Percentiles rank a stretch among this genome's conserved stretches.
These are phyloP conservation scores for Lycaon pictus DNA, from an alignment of 2,113 vertebrate genomes.

Conservation along the genomic window DNA sequence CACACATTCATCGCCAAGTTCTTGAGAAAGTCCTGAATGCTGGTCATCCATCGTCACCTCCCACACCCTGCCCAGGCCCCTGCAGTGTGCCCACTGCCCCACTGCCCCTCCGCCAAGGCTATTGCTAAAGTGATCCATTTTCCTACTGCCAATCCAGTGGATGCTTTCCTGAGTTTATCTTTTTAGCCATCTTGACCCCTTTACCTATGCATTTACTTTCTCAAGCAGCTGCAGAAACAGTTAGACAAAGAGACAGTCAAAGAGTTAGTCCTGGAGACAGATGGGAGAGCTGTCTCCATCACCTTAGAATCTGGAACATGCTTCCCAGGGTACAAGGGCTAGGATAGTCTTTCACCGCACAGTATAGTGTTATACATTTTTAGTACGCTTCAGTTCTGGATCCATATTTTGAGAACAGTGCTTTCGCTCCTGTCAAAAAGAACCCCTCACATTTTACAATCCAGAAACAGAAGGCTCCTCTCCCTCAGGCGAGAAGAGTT, in stretches of 20 bases:
- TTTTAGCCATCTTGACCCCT: too few species aligned
- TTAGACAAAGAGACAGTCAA: too few species aligned
- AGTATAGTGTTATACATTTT: not conserved
- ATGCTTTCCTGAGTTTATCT: accelerated
- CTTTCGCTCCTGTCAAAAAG: not conserved
- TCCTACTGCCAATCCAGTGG: not conserved
- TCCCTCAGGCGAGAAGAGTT: not conserved
- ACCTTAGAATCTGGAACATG: too few species aligned
- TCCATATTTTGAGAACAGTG: not conserved
- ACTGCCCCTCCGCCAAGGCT: accelerated
- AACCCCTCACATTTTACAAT: not conserved
- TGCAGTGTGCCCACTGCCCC: accelerated
- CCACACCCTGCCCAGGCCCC: accelerated
- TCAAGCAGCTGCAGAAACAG: too few species aligned
- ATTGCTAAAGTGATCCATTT: not conserved
- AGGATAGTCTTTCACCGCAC: not conserved
- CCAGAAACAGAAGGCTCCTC: not conserved
- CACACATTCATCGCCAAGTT: not conserved
- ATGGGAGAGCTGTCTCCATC: too few species aligned
- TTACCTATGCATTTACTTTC: too few species aligned
- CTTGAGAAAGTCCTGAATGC: not conserved
- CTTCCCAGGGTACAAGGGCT: too few species aligned
- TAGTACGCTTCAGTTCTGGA: too few species aligned
- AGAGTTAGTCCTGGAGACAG: too few species aligned
- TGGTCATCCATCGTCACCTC: too few species aligned